phyloP scores from a whole-genome alignment of 2,113 vertebrate species.

The Dermatemys mawii region DNA sequence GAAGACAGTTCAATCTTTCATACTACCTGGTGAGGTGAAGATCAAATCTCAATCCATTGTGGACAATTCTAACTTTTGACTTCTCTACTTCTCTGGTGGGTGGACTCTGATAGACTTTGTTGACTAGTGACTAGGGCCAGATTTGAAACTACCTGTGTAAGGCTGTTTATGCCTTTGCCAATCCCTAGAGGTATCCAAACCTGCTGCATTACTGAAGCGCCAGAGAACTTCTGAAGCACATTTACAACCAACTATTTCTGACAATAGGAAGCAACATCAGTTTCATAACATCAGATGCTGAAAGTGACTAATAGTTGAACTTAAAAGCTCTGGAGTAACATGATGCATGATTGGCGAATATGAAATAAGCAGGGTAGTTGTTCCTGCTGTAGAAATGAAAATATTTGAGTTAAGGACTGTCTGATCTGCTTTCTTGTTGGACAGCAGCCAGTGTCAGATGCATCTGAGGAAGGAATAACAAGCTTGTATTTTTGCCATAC shows the following conservation, averaged over 20 bases:
- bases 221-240: neutral
- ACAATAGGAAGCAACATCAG: neutral
- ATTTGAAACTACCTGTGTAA: neutral
- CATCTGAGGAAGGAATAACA: neutral
- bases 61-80: neutral
- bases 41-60: neutral
- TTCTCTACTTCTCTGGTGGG: neutral
- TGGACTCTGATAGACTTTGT: neutral
- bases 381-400: neutral
- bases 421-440: neutral
- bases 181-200: neutral
- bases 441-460: neutral
- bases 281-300: neutral
- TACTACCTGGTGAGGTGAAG: neutral
- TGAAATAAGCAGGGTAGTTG: neutral
- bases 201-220: neutral
- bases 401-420: neutral
- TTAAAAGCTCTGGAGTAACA: neutral
- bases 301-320: neutral
- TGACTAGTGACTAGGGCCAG: neutral
- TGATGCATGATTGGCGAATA: neutral
- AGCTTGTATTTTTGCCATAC: neutral
- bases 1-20: neutral
- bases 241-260: neutral
- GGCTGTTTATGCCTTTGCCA: neutral